Base-by-base conservation (phyloP, 2,113 vertebrate genomes). In the Aegithalos caudatus region DNA sequence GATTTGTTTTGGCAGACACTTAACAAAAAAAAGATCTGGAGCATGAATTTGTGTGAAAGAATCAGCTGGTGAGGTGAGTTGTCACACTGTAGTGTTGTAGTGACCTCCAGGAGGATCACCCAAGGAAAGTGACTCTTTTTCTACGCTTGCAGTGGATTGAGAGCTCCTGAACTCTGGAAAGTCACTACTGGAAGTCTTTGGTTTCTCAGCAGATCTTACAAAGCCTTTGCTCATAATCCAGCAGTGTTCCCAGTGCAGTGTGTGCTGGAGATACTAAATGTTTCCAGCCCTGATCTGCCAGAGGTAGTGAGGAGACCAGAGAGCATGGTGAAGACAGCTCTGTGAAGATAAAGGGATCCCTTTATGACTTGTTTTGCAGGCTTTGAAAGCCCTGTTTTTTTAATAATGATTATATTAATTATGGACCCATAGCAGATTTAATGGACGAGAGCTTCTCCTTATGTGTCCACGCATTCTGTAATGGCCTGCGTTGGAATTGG, bases 281-380 rank as follows among this genome's bases (percentile, higher is more conserved):
- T 78, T 83, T 79, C 35, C 76, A 83, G 51, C 67, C 38, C 28
- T 64, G 17, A n/a, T 90, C 45, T 7, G 1, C 13, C 33, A 62
- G 64, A 72, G 29, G 51, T 80, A 29, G 23, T 1, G 13, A 91
- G 81, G 62, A 86, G 62, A 45, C 17, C 11, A 8, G 58, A 47
- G 5, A 81, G 12, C 9, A 9, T 54, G 12, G 24, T 35, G 38
- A 50, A 62, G 60, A 66, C 72, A 74, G 44, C 31, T 56, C 56
- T 78, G 33, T 82, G 64, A 66, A 93, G 87, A 86, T 95, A 94
- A 69, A 83, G 80, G 35, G 47, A 66, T 90, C 76, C 17, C 22
- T 92, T 85, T 71, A 1, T 88, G 64, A 83, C 80, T 90, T 88
- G 87, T 92, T 93, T 86, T 86, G 81, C 79, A 77, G 88, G 71